These are phyloP conservation scores for Montipora sp. DNA, from an alignment of 64 coral and sea anemone genomes.

Conservation along the genomic window DNA sequence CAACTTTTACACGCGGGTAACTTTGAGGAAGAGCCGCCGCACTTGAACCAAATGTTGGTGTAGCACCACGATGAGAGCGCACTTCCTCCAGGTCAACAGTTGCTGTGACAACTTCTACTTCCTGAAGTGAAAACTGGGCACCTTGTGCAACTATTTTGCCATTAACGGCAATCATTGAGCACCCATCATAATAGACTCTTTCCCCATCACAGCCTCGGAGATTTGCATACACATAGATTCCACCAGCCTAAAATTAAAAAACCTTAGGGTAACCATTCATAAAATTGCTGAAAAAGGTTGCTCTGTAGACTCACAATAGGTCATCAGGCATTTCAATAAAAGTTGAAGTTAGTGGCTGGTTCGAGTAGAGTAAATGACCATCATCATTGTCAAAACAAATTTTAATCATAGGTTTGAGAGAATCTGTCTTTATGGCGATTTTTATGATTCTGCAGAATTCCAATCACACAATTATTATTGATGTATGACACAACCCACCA, in stretches of 20 bases:
- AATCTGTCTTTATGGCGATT: no score
- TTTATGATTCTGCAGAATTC: no score
- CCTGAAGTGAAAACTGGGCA: slow-evolving; percentile 87
- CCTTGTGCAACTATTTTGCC: slow-evolving; percentile 94
- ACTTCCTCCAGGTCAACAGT: slow-evolving; percentile 95
- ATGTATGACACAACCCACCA: no score
- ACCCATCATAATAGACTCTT: slow-evolving; percentile 94
- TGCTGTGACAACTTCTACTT: slow-evolving; percentile 94
- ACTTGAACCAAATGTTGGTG: slow-evolving; percentile 49
- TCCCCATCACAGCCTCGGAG: slow-evolving; percentile 95
- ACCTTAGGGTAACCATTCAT: not conserved
- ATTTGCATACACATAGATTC: slow-evolving; percentile 96
- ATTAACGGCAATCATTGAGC: slow-evolving; percentile 87
- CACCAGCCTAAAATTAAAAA: slow-evolving; percentile 72
- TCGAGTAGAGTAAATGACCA: no score
- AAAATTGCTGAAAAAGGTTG: no score
- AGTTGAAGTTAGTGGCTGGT: no score
- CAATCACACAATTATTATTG: no score
- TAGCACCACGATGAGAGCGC: slow-evolving; percentile 66
- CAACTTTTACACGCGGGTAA: slow-evolving; percentile 79
- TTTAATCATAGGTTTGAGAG: no score
- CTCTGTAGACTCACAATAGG: no score
- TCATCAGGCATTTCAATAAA: no score
- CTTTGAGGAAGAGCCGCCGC: slow-evolving; percentile 6
- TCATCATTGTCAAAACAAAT: no score